Percentiles rank a stretch among this genome's conserved stretches.
Conservation (phyloP, 2,888 invertebrate genomes). For the Abrostola triplasia region DNA sequence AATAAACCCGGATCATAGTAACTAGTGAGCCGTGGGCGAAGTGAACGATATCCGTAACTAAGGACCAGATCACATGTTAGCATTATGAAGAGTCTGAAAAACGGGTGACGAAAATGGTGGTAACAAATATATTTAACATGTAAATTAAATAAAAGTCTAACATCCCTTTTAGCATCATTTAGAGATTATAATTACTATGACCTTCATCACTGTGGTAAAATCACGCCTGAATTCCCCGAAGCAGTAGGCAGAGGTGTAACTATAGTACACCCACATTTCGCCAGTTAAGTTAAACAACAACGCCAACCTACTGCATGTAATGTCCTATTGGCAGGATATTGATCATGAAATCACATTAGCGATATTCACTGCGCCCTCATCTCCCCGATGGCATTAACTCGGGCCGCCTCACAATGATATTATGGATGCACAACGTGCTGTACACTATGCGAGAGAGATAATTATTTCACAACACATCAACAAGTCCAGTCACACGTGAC, state of each 20-base stretch:
- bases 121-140: too few relatives aligned
- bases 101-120: too few relatives aligned
- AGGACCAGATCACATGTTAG: background rate
- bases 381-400: slow-evolving; percentile 12
- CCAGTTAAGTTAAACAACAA: too few relatives aligned
- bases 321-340: background rate
- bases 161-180: too few relatives aligned
- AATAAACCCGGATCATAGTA: slow-evolving; percentile 14
- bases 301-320: too few relatives aligned
- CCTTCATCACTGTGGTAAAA: too few relatives aligned
- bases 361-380: background rate
- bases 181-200: too few relatives aligned
- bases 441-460: background rate
- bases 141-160: too few relatives aligned
- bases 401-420: slow-evolving; percentile 12
- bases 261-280: too few relatives aligned
- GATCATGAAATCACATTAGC: background rate
- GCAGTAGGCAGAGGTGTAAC: too few relatives aligned
- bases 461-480: slow-evolving; percentile 26
- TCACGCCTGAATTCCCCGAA: too few relatives aligned
- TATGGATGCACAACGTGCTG: slow-evolving; percentile 5
- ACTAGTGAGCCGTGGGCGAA: slow-evolving; percentile 15
- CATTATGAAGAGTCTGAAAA: too few relatives aligned
- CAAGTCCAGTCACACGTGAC: slow-evolving; percentile 16
- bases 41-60: background rate